Evolutionary conservation across 37 sponge, comb jelly and placozoan genomes (phyloP), one percentile per base, ranked within the genome.

Genomic region (Cliona cf. orientalis): DNA sequence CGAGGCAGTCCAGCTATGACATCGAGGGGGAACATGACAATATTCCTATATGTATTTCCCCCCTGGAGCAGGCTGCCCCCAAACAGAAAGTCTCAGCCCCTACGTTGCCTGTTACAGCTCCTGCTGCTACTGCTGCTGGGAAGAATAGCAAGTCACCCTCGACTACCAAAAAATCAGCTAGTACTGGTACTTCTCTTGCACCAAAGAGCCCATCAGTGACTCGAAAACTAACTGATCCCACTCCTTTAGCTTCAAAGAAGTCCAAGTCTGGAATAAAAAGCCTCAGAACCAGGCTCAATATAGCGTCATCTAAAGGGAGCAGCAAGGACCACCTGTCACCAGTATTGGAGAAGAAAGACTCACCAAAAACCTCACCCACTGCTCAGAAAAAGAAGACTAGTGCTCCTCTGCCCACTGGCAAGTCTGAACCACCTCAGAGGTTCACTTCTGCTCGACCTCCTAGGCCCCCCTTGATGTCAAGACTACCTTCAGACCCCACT

Each of bases 361-460:
- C 42, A 41, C 22, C 31, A 37, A 61, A 61, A 22, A 61, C 6
- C 6, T 61, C 74, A 17, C 74, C 74, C 23, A 23, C 45, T n/a
- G 29, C 34, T 41, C 3, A 5, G 3, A 75, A 37, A 38, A 66
- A 38, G 55, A 40, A 43, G 66, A 31, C 36, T 1, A 23, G 56
- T 49, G 25, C 57, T 42, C 46, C 69, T 11, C 11, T 49, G 55
- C 17, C 55, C 11, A 49, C 11, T 6, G 37, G 22, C 4, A 69
- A 69, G 69, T 5, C 1, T 9, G 42, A 35, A 5, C 35, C 31
- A 66, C 46, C 63, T 6, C 14, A 25, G 2, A 37, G 22, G 46
- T 68, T 80, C 58, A 80, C 70, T 25, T n/a, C 80, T 57, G 55
- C 80, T 0, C 70, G 42, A 11, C 80, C 80, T 1, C 80, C 80